A percentile compares a stretch with the other conserved stretches of the same genome.
These are phyloP conservation scores for Apodemus speciosus DNA, from an alignment of 2,113 vertebrate genomes.

Conservation along the genomic window DNA sequence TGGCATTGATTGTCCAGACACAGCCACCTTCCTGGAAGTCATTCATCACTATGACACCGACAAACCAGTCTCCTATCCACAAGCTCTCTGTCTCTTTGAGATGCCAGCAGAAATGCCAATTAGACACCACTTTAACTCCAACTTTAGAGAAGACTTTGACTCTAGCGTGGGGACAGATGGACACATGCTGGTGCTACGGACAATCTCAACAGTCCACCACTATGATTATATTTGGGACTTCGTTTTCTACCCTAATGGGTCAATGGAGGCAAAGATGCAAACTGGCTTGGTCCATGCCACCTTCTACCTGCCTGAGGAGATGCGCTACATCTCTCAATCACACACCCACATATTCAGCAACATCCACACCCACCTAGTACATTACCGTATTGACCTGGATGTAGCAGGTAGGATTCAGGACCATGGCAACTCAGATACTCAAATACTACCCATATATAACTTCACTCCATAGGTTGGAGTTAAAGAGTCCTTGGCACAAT, in stretches of 20 bases:
- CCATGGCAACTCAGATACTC: not conserved
- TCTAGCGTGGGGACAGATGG: slow-evolving; percentile 92
- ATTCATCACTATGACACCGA: slow-evolving; percentile 90
- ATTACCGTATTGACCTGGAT: slow-evolving; percentile 96
- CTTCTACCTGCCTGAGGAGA: slow-evolving; percentile 91
- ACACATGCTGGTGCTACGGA: slow-evolving; percentile 91
- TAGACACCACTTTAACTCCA: slow-evolving; percentile 90
- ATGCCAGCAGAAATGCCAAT: slow-evolving; percentile 90
- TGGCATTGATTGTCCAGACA: slow-evolving; percentile 86
- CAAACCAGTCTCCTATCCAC: slow-evolving; percentile 85
- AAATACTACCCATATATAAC: rapidly evolving
- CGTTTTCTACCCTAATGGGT: slow-evolving; percentile 93
- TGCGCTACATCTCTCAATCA: slow-evolving; percentile 89
- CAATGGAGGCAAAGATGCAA: slow-evolving; percentile 77
- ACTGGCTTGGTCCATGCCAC: slow-evolving; percentile 93
- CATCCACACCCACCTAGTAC: slow-evolving; percentile 94
- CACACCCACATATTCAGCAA: slow-evolving; percentile 92
- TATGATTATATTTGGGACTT: slow-evolving; percentile 92
- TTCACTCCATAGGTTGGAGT: not conserved
- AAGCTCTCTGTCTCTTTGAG: slow-evolving; percentile 95
- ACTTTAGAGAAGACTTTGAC: slow-evolving; percentile 88
- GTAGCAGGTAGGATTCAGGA: slow-evolving; percentile 87
- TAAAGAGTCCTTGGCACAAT: rapidly evolving
- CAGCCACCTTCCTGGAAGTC: slow-evolving; percentile 86
- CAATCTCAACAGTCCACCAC: slow-evolving; percentile 95